Conservation (phyloP, 2,888 invertebrate genomes). For the Leptopilina drosophilae region DNA sequence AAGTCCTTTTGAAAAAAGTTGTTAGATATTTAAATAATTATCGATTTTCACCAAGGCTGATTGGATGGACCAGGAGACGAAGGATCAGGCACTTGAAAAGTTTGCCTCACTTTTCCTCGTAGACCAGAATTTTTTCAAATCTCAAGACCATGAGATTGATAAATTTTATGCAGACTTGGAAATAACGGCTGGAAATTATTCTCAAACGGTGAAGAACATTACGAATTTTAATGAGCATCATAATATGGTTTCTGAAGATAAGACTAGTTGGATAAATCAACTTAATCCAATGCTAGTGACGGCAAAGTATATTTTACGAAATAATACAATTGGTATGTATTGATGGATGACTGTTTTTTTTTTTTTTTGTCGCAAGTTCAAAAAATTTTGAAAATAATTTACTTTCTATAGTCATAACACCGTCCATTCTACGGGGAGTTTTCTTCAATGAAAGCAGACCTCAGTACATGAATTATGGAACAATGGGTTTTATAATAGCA, state of each 20-base stretch:
- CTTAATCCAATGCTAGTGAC: too few relatives aligned
- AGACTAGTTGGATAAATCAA: background rate
- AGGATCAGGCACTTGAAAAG: background rate
- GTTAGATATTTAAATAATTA: too few relatives aligned
- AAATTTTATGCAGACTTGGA: background rate
- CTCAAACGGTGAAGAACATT: background rate
- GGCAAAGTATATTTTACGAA: too few relatives aligned
- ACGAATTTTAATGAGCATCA: background rate
- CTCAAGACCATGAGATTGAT: background rate
- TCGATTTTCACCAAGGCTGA: background rate
- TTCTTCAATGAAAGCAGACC: conserved; percentile 93
- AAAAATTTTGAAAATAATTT: background rate
- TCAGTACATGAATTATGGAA: conserved; percentile 93
- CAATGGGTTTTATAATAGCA: conserved; percentile 92
- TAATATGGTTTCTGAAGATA: too few relatives aligned
- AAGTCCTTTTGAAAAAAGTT: too few relatives aligned
- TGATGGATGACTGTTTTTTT: too few relatives aligned
- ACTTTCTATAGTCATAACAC: conserved; percentile 76
- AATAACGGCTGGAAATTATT: background rate
- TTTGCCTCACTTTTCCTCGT: background rate
- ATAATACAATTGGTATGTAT: too few relatives aligned
- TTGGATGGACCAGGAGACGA: background rate
- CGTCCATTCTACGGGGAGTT: conserved; percentile 93
- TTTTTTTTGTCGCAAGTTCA: too few relatives aligned
- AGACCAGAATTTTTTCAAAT: background rate